A percentile compares a stretch with the other conserved stretches of the same genome.
phyloP scores from a whole-genome alignment of 2,888 invertebrate genomes.

The Petrolisthes cinctipes region DNA sequence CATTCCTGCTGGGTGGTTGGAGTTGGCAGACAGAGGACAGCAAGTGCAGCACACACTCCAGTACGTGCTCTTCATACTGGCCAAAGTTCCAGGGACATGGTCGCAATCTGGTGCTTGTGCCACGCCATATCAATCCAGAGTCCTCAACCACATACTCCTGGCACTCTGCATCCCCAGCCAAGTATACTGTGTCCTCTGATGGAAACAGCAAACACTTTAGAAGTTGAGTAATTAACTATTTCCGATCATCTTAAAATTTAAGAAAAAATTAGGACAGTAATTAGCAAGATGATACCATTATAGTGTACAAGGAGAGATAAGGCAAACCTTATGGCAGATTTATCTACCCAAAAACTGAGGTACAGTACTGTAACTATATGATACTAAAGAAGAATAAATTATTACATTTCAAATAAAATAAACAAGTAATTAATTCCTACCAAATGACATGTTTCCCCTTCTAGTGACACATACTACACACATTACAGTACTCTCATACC shows the following conservation, averaged over 20 bases:
- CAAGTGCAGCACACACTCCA: constrained; percentile 84
- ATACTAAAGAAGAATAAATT: no score
- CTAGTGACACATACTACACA: no score
- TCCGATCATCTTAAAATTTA: background rate
- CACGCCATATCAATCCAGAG: constrained; percentile 90
- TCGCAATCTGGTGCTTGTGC: constrained; percentile 85
- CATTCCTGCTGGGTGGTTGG: constrained; percentile 75
- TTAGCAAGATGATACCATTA: background rate
- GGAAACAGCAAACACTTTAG: constrained; percentile 8
- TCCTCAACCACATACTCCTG: constrained; percentile 89
- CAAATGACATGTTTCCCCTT: no score
- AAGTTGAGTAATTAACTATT: background rate
- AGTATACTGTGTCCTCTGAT: constrained; percentile 76
- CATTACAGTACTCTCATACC: constrained; percentile 73
- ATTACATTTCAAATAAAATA: no score
- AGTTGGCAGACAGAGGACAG: constrained; percentile 78
- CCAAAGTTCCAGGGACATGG: constrained; percentile 92
- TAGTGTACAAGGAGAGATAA: background rate
- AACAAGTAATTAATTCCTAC: no score
- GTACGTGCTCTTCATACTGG: constrained; percentile 86
- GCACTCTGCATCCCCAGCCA: constrained; percentile 78
- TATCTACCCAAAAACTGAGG: no score
- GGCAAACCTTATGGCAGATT: no score
- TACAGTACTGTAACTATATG: no score
- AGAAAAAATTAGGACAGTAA: no score